Evolutionary conservation across 2,113 vertebrate genomes (phyloP).

Genomic region (Phyllostomus discolor): DNA sequence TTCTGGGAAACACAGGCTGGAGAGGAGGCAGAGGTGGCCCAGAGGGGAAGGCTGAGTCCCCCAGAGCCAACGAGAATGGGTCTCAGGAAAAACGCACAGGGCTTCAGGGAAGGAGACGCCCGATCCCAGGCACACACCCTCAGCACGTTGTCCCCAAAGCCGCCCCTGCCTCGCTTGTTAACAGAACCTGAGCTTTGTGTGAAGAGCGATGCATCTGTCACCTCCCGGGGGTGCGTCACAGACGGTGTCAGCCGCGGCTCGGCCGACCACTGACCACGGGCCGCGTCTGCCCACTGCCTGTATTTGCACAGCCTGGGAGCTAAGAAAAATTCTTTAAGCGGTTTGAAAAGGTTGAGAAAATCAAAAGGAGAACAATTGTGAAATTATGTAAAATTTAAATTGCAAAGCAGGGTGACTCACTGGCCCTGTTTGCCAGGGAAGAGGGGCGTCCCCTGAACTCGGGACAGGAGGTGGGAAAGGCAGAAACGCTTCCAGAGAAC

Average conservation of each 20-base stretch:
- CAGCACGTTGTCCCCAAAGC: background rate
- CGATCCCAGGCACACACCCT: background rate
- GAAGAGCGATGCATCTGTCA: background rate
- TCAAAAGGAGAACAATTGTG: background rate
- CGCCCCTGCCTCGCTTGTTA: background rate
- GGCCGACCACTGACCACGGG: background rate
- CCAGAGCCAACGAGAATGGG: accelerated
- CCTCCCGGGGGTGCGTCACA: background rate
- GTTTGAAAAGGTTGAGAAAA: background rate
- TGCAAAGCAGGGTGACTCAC: background rate
- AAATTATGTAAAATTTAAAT: background rate
- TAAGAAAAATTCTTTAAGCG: background rate
- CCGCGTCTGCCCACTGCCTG: background rate
- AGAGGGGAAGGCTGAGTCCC: background rate
- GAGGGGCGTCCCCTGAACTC: background rate
- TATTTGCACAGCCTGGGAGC: background rate
- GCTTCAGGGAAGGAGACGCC: background rate
- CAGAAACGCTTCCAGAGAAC: background rate
- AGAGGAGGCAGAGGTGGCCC: background rate
- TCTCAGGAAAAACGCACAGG: background rate
- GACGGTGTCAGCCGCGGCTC: background rate
- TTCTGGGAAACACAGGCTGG: background rate
- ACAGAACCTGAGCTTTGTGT: background rate
- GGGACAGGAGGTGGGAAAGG: background rate
- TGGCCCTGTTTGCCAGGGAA: background rate